phyloP scores from a whole-genome alignment of 92 coral and sea anemone species.

The Isaurus tuberculatus region DNA sequence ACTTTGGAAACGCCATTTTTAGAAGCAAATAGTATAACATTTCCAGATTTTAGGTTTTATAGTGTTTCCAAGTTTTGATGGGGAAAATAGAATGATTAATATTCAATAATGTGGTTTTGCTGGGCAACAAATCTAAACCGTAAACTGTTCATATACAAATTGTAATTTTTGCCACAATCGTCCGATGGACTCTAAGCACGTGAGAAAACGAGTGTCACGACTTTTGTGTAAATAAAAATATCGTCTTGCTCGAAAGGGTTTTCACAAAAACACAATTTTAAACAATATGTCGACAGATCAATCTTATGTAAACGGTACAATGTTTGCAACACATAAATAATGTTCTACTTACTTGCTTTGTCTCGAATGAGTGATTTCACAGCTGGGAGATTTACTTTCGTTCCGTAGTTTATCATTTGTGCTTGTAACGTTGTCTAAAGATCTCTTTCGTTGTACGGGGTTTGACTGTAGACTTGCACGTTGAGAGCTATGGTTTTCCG shows the following conservation, averaged over 20 bases:
- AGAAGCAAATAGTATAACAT: background rate
- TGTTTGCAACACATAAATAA: background rate
- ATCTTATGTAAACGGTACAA: background rate
- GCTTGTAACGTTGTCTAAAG: background rate
- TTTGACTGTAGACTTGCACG: background rate
- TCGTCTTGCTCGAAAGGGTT: background rate
- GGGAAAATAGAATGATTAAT: background rate
- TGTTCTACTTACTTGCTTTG: background rate
- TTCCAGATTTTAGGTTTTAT: background rate
- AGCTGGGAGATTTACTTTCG: background rate
- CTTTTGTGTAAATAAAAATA: background rate
- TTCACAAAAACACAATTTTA: background rate
- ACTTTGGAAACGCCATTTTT: background rate
- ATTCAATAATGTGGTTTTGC: background rate
- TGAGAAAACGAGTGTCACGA: background rate
- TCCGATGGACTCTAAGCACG: background rate
- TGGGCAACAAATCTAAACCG: background rate
- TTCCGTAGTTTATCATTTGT: background rate
- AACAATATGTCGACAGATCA: constrained; percentile 1
- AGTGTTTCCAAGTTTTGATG: background rate
- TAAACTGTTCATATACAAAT: background rate
- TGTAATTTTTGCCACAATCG: background rate
- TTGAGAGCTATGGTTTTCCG: background rate
- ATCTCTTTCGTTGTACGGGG: background rate
- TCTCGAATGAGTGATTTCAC: background rate